Base-by-base conservation (phyloP, 2,113 vertebrate species). In the Ranitomeya variabilis region DNA sequence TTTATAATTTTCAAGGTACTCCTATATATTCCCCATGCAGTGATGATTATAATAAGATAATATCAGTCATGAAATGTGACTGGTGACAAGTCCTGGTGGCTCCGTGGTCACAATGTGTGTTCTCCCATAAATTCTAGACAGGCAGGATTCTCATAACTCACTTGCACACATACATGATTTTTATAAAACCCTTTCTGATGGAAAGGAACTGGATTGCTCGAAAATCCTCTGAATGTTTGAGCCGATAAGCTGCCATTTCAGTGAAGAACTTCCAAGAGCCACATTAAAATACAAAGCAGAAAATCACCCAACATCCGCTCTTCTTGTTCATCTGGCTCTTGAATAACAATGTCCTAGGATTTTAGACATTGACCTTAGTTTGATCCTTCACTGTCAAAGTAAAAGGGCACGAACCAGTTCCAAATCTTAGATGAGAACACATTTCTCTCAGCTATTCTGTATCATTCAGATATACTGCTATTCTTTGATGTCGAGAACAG, bases 201-300 rank as follows among this genome's bases (percentile, higher is more conserved):
- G 87, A 83, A 76, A 77, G 59, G 59, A 16, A 59, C 67, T 18
- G 52, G 64, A 80, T 71, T 71, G 86, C 23, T 54, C 14, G 80
- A 18, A 88, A 83, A 88, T 83, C 87, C 80, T 83, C 69, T 66
- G 21, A 83, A 77, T 60, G 64, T 59, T 74, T 82, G 79, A 87
- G 86, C 66, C 54, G 86, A 82, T 87, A 87, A 87, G 86, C 79
- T 83, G 67, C 64, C 54, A 74, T 83, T 88, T 88, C 37, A 45
- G 80, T 83, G 80, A 80, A 88, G 23, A 83, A 23, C 26, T 16
- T 88, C 80, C 80, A 88, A 77, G 73, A 54, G 67, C 45, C 69
- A 60, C 80, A 88, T 76, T 83, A 60, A 82, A 62, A 82, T 59
- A 87, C 85, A 87, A 88, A 71, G 52, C 21, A 62, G 73, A 77